Evolutionary conservation across 2,888 invertebrate species (phyloP).

Genomic region (Baronia brevicornis): DNA sequence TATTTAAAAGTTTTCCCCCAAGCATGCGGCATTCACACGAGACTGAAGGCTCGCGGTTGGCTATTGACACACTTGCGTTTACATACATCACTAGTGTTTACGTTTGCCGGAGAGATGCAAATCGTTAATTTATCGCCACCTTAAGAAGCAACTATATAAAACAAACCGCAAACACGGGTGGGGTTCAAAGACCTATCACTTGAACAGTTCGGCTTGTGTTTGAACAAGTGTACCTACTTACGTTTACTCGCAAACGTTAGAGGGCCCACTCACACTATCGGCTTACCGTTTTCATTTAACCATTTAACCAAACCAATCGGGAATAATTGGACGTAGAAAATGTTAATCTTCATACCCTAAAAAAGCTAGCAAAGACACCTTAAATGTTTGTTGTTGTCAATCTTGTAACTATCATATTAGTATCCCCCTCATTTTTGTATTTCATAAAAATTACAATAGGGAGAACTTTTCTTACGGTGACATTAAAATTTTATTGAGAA

Average conservation of each 20-base stretch:
- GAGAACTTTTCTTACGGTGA: too few species aligned
- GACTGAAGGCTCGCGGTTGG: constrained; percentile 34
- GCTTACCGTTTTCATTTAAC: constrained; percentile 4
- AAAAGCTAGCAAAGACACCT: too few species aligned
- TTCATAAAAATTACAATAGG: too few species aligned
- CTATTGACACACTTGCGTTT: constrained; percentile 52
- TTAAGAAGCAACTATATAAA: constrained; percentile 65
- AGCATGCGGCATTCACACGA: constrained; percentile 21
- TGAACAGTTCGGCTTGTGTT: constrained; percentile 57
- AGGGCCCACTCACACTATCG: constrained; percentile 27
- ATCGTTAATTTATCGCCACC: constrained; percentile 71
- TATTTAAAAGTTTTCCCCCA: too few species aligned
- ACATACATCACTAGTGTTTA: constrained; percentile 57
- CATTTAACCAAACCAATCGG: neutral
- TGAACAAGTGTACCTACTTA: constrained; percentile 59
- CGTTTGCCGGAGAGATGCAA: constrained; percentile 59
- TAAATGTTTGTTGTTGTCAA: too few species aligned
- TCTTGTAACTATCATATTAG: too few species aligned
- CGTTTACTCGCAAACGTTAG: constrained; percentile 45
- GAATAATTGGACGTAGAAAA: too few species aligned
- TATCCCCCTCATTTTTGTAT: too few species aligned
- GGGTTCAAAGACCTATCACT: constrained; percentile 71
- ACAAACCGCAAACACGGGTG: constrained; percentile 60
- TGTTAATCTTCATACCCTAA: too few species aligned
- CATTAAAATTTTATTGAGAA: too few species aligned